These are phyloP conservation scores for Xiphydria camelus DNA, from an alignment of 2,888 invertebrate genomes.

Conservation along the genomic window DNA sequence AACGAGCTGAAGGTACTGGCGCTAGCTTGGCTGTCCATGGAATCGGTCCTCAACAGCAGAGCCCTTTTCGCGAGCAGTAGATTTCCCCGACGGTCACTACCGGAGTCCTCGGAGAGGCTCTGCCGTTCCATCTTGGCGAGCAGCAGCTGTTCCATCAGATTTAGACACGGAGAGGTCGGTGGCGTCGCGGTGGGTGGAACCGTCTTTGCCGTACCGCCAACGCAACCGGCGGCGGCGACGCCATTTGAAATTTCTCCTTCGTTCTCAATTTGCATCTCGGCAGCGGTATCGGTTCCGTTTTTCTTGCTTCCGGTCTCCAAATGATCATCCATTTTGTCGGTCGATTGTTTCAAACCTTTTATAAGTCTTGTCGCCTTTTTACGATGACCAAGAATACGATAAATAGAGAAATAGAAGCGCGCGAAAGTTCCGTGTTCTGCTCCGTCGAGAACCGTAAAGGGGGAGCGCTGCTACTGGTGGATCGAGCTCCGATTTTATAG, in stretches of 20 bases:
- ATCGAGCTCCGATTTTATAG: conserved; percentile 4
- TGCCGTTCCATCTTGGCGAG: conserved; percentile 82
- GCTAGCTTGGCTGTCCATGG: conserved; percentile 68
- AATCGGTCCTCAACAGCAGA: conserved; percentile 71
- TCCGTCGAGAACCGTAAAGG: conserved; percentile 1
- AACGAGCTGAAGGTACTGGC: conserved; percentile 66
- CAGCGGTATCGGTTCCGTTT: too few relatives aligned
- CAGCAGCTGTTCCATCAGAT: conserved; percentile 76
- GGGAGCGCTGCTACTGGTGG: background rate
- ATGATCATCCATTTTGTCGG: too few relatives aligned
- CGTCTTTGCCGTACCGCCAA: too few relatives aligned
- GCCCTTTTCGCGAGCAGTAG: conserved; percentile 39
- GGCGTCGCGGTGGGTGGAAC: conserved; percentile 60
- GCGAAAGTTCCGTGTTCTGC: conserved; percentile 5
- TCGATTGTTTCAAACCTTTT: too few relatives aligned
- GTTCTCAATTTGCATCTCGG: conserved; percentile 25
- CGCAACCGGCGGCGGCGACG: too few relatives aligned
- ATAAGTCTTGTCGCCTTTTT: too few relatives aligned
- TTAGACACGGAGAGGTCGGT: conserved; percentile 58
- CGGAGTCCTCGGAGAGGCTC: conserved; percentile 31
- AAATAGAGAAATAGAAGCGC: too few relatives aligned
- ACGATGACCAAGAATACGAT: too few relatives aligned
- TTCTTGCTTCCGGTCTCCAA: too few relatives aligned
- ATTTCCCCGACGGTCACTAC: conserved; percentile 48
- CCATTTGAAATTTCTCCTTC: conserved; percentile 26